phyloP scores from a whole-genome alignment of 1,140 invertebrate species.

The Polypedilum pembai region DNA sequence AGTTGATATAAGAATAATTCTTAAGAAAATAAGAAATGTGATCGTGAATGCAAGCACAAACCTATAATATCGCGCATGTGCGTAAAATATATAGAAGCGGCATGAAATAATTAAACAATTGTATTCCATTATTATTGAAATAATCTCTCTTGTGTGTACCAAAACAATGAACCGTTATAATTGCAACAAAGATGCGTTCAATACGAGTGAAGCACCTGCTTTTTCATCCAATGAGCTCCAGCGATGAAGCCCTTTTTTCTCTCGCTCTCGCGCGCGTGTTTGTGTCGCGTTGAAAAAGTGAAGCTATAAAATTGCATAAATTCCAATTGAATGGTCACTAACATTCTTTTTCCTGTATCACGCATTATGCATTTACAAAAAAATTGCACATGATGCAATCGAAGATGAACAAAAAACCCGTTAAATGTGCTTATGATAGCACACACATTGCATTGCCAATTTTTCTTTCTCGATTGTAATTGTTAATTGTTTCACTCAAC shows the following conservation, averaged over 20 bases:
- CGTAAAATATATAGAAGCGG: neutral
- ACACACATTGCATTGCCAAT: constrained; percentile 2
- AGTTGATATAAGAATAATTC: too few species aligned
- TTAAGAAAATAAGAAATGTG: too few species aligned
- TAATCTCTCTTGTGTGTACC: constrained; percentile 16
- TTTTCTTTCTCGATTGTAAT: neutral
- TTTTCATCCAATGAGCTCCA: neutral
- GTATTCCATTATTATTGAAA: constrained; percentile 10
- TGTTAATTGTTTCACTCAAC: too few species aligned
- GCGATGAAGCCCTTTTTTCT: neutral
- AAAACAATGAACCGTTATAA: constrained; percentile 14
- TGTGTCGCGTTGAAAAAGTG: neutral
- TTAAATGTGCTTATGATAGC: constrained; percentile 7
- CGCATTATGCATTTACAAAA: neutral
- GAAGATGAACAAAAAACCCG: constrained; percentile 3
- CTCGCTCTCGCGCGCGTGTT: neutral
- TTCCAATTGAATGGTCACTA: neutral
- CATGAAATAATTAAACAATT: constrained; percentile 14
- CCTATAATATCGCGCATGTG: constrained; percentile 1
- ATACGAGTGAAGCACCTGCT: neutral
- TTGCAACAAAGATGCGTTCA: constrained; percentile 4
- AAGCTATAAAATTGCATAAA: constrained; percentile 7
- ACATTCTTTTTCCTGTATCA: neutral
- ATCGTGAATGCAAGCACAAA: too few species aligned
- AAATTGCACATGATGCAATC: constrained; percentile 12